These are phyloP conservation scores for Folsomia candida DNA, from an alignment of 2,888 invertebrate species.

Conservation along the genomic window DNA sequence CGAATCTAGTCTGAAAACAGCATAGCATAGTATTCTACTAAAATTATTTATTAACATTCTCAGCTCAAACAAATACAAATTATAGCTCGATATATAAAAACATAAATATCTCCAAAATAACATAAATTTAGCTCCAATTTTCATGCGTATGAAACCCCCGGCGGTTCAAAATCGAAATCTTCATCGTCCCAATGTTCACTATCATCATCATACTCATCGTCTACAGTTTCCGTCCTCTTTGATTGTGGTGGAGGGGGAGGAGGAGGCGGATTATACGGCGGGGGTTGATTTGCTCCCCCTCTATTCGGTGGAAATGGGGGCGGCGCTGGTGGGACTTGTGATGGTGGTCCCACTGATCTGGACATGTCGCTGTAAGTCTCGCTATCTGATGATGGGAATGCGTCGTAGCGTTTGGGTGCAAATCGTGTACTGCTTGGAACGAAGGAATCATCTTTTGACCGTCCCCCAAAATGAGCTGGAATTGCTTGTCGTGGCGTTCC, in stretches of 20 bases:
- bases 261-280: background rate
- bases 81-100: too few species aligned
- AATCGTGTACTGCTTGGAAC: background rate
- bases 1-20: too few species aligned
- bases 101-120: too few species aligned
- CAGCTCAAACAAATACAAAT: background rate
- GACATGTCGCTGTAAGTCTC: conserved; percentile 44
- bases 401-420: conserved; percentile 28
- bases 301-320: conserved; percentile 5
- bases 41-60: background rate
- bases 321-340: conserved; percentile 18
- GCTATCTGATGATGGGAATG: conserved; percentile 43
- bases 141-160: conserved; percentile 25
- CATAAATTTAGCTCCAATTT: background rate
- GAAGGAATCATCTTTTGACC: background rate
- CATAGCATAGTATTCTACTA: background rate
- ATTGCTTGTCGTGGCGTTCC: background rate
- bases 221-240: background rate
- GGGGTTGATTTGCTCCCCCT: background rate
- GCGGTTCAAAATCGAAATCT: conserved; percentile 18
- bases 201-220: conserved; percentile 25
- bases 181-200: conserved; percentile 33
- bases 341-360: conserved; percentile 15
- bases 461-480: background rate
- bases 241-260: conserved; percentile 15